phyloP scores from a whole-genome alignment of 2,888 invertebrate species.

The Lucinisca nassula region DNA sequence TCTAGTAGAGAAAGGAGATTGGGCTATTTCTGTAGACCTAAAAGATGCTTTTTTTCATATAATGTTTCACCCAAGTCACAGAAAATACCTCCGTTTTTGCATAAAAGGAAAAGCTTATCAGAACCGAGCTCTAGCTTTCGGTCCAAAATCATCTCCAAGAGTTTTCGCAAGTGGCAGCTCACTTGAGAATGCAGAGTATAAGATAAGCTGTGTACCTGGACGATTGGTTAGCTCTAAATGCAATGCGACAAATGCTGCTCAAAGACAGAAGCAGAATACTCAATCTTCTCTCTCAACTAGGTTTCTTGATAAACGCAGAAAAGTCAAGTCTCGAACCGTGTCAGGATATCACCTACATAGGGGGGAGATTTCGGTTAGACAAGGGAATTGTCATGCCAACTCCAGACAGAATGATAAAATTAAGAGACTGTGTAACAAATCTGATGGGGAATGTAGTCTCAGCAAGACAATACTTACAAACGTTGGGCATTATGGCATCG shows the following conservation, averaged over 20 bases:
- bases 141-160: conserved; percentile 34
- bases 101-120: conserved; percentile 18
- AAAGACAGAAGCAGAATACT: conserved; percentile 33
- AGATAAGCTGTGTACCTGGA: conserved; percentile 54
- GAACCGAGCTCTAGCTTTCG: conserved; percentile 27
- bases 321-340: conserved; percentile 41
- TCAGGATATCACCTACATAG: conserved; percentile 43
- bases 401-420: conserved; percentile 32
- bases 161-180: conserved; percentile 53
- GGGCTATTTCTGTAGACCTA: conserved; percentile 39
- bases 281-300: conserved; percentile 33
- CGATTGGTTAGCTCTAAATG: conserved; percentile 59
- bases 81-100: conserved; percentile 43
- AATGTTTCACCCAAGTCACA: conserved; percentile 32
- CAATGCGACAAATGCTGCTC: conserved; percentile 27
- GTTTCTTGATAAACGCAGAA: conserved; percentile 59
- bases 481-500: conserved; percentile 44
- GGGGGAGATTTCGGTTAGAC: conserved; percentile 22
- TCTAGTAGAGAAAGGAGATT: conserved; percentile 48
- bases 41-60: too few species aligned
- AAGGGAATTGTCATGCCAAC: conserved; percentile 40
- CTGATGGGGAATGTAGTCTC: too few species aligned
- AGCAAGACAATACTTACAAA: neutral
- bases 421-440: too few species aligned
- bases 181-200: conserved; percentile 30